These are phyloP conservation scores for Argyresthia albistria DNA, from an alignment of 2,888 invertebrate genomes.

Conservation along the genomic window DNA sequence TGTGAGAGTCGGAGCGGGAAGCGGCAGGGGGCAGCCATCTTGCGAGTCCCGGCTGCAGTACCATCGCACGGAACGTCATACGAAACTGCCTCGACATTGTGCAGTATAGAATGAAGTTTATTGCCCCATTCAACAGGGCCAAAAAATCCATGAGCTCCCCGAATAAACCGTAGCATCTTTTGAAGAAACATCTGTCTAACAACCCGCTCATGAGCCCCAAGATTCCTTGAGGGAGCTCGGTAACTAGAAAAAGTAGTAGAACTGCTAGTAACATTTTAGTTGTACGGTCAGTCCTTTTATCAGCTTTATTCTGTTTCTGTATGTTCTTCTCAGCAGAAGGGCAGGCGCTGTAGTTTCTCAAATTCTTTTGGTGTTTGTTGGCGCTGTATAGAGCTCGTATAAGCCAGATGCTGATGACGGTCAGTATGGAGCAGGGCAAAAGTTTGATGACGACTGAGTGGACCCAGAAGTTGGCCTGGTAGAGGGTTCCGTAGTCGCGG, in stretches of 20 bases:
- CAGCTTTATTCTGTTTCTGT: conserved; percentile 71
- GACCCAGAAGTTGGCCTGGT: conserved; percentile 84
- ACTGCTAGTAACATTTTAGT: conserved; percentile 92
- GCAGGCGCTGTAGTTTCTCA: conserved; percentile 76
- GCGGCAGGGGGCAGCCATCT: conserved; percentile 72
- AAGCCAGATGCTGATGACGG: conserved; percentile 79
- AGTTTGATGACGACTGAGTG: conserved; percentile 86
- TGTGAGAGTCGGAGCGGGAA: conserved; percentile 75
- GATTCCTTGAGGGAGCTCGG: conserved; percentile 89
- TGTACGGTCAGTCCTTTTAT: conserved; percentile 87
- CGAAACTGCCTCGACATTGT: conserved; percentile 95
- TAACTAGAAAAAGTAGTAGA: conserved; percentile 86
- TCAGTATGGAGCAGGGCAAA: conserved; percentile 84
- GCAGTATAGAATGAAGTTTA: conserved; percentile 95
- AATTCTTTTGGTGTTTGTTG: conserved; percentile 79
- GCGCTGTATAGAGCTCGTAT: conserved; percentile 82
- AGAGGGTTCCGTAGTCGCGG: conserved; percentile 72
- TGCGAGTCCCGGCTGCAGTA: conserved; percentile 75
- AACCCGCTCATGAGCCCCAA: conserved; percentile 81
- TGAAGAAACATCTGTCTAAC: conserved; percentile 80
- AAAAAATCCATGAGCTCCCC: conserved; percentile 92
- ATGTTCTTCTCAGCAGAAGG: conserved; percentile 59
- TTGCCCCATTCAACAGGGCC: conserved; percentile 91
- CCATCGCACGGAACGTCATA: conserved; percentile 80
- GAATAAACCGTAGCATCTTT: conserved; percentile 83